These are phyloP conservation scores for Gasterosteus nipponicus DNA, from an alignment of 2,113 vertebrate species.

Conservation along the genomic window DNA sequence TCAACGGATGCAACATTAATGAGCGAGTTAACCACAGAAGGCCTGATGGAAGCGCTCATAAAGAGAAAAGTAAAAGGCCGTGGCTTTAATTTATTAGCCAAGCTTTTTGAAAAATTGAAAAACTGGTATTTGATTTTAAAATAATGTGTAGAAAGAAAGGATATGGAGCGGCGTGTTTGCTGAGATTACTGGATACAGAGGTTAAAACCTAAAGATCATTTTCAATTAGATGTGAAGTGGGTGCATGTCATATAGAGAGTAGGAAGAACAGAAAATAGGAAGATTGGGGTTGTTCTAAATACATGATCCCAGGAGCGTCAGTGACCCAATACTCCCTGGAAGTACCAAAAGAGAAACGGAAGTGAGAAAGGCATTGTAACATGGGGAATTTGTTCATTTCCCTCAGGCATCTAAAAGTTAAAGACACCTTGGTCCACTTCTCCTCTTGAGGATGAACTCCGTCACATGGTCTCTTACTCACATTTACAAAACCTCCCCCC, in stretches of 20 bases:
- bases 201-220: conserved; percentile 20
- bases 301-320: conserved; percentile 71
- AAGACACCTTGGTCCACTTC: conserved; percentile 41
- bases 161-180: neutral
- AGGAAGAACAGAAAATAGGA: conserved; percentile 55
- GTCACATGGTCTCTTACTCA: neutral
- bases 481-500: conserved; percentile 7
- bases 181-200: conserved; percentile 17
- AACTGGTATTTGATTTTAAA: conserved; percentile 14
- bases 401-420: conserved; percentile 39
- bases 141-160: neutral
- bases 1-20: conserved; percentile 68
- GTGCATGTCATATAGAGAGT: conserved; percentile 54
- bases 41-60: neutral
- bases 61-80: conserved; percentile 5
- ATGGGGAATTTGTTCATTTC: conserved; percentile 28
- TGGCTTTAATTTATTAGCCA: conserved; percentile 15
- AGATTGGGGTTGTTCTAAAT: conserved; percentile 77
- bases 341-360: conserved; percentile 33
- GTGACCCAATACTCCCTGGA: conserved; percentile 72
- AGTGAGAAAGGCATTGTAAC: conserved; percentile 29
- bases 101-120: conserved; percentile 10
- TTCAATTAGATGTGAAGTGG: conserved; percentile 48
- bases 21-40: conserved; percentile 42
- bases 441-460: neutral